Conservation (phyloP, 2,888 invertebrate genomes). For the Dasysyrphus albostriatus region DNA sequence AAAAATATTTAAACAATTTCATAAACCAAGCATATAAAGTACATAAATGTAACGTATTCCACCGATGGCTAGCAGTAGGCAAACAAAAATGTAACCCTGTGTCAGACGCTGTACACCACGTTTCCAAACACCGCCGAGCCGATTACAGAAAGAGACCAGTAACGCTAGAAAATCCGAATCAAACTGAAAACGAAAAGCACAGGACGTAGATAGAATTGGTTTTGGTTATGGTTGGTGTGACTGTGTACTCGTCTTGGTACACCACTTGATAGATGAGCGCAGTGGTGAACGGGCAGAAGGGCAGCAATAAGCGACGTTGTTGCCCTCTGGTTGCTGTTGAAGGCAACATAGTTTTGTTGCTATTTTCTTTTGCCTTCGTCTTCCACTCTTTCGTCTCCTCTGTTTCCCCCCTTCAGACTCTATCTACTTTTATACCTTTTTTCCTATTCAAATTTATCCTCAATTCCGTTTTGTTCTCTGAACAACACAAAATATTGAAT, state of each 20-base stretch:
- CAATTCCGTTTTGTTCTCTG: constrained; percentile 57
- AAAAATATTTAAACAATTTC: constrained; percentile 24
- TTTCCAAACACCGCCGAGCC: constrained; percentile 63
- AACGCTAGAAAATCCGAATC: constrained; percentile 75
- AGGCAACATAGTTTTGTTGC: constrained; percentile 62
- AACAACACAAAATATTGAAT: constrained; percentile 72
- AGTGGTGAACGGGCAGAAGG: constrained; percentile 64
- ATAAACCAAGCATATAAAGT: constrained; percentile 23
- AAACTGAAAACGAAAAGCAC: constrained; percentile 75
- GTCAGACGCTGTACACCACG: constrained; percentile 68
- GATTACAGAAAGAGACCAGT: constrained; percentile 67
- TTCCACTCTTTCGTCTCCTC: constrained; percentile 43
- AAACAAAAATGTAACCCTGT: constrained; percentile 52
- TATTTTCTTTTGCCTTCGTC: constrained; percentile 46
- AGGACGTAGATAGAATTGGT: constrained; percentile 69
- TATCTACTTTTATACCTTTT: constrained; percentile 23
- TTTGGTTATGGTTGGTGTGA: constrained; percentile 37
- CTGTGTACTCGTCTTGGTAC: constrained; percentile 40
- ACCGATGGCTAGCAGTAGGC: constrained; percentile 24
- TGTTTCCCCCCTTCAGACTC: constrained; percentile 9
- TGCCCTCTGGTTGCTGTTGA: constrained; percentile 70
- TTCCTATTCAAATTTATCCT: constrained; percentile 66
- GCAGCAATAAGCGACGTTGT: constrained; percentile 63
- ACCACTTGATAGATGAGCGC: constrained; percentile 49
- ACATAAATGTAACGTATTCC: constrained; percentile 9